A percentile compares a stretch with the other conserved stretches of the same genome.
Conservation (phyloP, 2,888 invertebrate genomes). For the Thymelicus lineola region DNA sequence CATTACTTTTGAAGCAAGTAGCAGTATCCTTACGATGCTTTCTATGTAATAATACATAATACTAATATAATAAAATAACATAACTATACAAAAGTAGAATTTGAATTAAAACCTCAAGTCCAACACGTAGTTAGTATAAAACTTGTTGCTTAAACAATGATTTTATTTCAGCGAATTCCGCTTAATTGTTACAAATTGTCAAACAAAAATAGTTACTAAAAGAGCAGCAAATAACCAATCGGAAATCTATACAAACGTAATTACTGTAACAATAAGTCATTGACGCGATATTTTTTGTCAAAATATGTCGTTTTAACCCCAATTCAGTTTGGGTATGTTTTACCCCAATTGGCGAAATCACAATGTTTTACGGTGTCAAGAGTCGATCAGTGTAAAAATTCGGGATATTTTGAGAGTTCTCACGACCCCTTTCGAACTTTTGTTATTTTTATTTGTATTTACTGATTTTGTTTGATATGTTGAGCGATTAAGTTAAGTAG, state of each 20-base stretch:
- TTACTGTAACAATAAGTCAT: slow-evolving; percentile 77
- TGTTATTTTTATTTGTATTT: slow-evolving; percentile 35
- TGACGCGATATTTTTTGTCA: slow-evolving; percentile 70
- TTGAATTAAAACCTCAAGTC: no score
- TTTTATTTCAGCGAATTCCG: neutral
- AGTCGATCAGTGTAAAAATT: slow-evolving; percentile 74
- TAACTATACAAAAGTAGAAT: no score
- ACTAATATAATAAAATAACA: no score
- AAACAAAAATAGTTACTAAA: slow-evolving; percentile 39
- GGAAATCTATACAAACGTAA: slow-evolving; percentile 78
- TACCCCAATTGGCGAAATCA: slow-evolving; percentile 67
- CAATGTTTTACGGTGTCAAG: slow-evolving; percentile 73
- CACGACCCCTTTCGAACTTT: slow-evolving; percentile 62
- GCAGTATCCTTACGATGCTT: no score
- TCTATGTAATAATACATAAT: no score
- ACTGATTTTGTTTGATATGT: slow-evolving; percentile 15
- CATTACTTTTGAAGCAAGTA: no score
- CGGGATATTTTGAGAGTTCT: slow-evolving; percentile 58
- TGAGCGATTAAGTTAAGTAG: slow-evolving; percentile 12
- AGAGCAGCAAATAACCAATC: slow-evolving; percentile 63
- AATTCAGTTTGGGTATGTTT: slow-evolving; percentile 70
- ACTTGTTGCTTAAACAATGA: neutral
- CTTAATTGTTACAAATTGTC: slow-evolving; percentile 25
- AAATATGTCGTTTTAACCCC: slow-evolving; percentile 80
- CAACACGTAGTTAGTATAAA: neutral